Evolutionary conservation across 2,797 vertebrate genomes (phyloP).

Genomic region (Aratinga solstitialis): DNA sequence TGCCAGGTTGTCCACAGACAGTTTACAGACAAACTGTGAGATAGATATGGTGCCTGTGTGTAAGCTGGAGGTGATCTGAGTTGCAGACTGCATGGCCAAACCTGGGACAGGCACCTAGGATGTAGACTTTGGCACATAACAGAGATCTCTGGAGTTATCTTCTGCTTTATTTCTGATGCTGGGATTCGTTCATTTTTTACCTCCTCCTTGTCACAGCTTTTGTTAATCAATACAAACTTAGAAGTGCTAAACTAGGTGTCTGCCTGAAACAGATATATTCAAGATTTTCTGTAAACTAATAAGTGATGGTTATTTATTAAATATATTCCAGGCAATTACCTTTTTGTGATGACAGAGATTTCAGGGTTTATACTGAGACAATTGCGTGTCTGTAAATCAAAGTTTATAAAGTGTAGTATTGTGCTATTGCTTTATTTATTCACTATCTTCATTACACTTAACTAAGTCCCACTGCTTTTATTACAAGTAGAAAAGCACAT

Average conservation of each 20-base stretch:
- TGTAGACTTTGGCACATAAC: accelerated
- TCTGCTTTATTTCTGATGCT: not conserved
- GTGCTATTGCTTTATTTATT: not conserved
- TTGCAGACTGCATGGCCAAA: accelerated
- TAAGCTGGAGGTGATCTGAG: not conserved
- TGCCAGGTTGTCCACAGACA: accelerated
- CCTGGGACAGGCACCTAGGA: not conserved
- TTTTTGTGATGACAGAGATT: not conserved
- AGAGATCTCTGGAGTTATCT: not conserved
- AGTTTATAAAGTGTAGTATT: not conserved
- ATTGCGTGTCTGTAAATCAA: not conserved
- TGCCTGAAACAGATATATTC: not conserved
- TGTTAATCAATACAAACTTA: not conserved
- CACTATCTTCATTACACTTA: not conserved
- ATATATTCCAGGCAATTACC: not conserved
- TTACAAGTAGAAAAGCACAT: not conserved
- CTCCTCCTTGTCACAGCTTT: not conserved
- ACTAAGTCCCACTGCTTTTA: not conserved
- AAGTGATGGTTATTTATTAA: not conserved
- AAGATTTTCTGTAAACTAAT: not conserved
- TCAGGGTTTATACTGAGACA: not conserved
- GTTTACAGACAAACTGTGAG: not conserved
- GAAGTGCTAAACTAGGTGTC: not conserved
- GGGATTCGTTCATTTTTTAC: not conserved
- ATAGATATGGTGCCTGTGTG: not conserved